A percentile compares a stretch with the other conserved stretches of the same genome.
Conservation (phyloP, 2,888 invertebrate genomes). For the Drosophila setosimentum region DNA sequence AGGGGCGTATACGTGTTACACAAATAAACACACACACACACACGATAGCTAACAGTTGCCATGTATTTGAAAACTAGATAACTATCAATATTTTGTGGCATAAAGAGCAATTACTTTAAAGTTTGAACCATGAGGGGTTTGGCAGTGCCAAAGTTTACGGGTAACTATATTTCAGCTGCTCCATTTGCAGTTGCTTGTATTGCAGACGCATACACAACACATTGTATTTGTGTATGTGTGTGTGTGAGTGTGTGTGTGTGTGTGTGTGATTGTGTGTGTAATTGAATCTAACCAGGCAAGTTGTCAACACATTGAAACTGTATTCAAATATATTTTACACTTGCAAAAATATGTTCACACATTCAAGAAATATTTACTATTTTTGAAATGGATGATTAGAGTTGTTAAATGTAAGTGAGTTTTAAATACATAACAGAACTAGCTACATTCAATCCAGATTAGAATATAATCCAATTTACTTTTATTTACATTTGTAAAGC, state of each 20-base stretch:
- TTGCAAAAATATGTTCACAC: constrained; percentile 15
- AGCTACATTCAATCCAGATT: not conserved
- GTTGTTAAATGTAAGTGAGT: not conserved
- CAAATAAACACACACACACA: constrained; percentile 14
- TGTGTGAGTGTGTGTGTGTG: not conserved
- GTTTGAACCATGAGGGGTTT: constrained; percentile 57
- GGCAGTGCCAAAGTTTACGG: constrained; percentile 57
- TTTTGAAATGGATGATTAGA: not conserved
- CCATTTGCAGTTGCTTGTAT: constrained; percentile 63
- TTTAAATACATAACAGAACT: not conserved
- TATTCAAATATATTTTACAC: constrained; percentile 14
- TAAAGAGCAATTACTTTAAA: constrained; percentile 76
- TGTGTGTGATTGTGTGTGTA: constrained; percentile 1
- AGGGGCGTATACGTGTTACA: constrained; percentile 48
- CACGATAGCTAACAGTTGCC: not conserved
- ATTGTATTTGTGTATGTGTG: not conserved
- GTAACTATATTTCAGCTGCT: constrained; percentile 58
- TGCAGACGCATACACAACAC: constrained; percentile 5
- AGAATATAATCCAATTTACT: not conserved
- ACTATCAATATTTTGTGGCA: constrained; percentile 62
- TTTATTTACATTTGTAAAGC: not conserved
- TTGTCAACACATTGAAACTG: constrained; percentile 6
- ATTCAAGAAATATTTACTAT: constrained; percentile 17
- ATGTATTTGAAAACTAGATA: constrained; percentile 20
- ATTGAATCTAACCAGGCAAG: not conserved